These are phyloP conservation scores for Euwallacea similis DNA, from an alignment of 1,140 invertebrate genomes.

Conservation along the genomic window DNA sequence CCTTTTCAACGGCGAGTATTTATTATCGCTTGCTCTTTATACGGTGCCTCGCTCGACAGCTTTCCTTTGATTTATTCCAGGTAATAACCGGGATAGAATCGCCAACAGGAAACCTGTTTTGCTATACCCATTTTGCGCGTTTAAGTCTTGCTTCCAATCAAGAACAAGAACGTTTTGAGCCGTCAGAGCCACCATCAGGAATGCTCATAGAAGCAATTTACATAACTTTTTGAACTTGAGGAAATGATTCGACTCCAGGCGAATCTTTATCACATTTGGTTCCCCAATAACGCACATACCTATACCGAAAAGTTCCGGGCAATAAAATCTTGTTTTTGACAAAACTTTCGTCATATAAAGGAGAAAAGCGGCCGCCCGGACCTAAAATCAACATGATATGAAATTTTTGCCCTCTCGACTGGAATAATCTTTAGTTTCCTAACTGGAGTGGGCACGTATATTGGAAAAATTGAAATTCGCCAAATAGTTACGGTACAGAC, in stretches of 20 bases:
- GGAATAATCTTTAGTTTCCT: conserved; percentile 27
- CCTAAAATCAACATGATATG: conserved; percentile 32
- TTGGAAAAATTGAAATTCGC: too few species aligned
- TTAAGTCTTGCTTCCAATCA: neutral
- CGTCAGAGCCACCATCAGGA: too few species aligned
- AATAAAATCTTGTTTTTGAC: conserved; percentile 18
- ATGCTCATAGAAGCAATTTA: too few species aligned
- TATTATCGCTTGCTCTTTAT: conserved; percentile 32
- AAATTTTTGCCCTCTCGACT: conserved; percentile 25
- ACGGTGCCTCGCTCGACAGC: conserved; percentile 19
- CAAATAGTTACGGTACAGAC: too few species aligned
- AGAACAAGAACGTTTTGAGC: too few species aligned
- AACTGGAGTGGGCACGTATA: conserved; percentile 11
- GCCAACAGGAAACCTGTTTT: conserved; percentile 11
- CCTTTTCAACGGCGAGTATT: conserved; percentile 33
- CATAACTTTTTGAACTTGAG: too few species aligned
- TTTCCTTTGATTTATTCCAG: conserved; percentile 29
- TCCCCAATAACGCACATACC: conserved; percentile 8
- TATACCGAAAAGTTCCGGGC: conserved; percentile 3
- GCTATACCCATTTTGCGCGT: conserved; percentile 1
- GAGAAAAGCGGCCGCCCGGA: conserved; percentile 7
- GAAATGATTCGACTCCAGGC: too few species aligned
- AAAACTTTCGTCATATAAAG: conserved; percentile 23
- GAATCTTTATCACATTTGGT: too few species aligned
- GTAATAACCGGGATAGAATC: conserved; percentile 27